Conservation (phyloP, 2,113 vertebrate species). For the Megaleporinus macrocephalus region DNA sequence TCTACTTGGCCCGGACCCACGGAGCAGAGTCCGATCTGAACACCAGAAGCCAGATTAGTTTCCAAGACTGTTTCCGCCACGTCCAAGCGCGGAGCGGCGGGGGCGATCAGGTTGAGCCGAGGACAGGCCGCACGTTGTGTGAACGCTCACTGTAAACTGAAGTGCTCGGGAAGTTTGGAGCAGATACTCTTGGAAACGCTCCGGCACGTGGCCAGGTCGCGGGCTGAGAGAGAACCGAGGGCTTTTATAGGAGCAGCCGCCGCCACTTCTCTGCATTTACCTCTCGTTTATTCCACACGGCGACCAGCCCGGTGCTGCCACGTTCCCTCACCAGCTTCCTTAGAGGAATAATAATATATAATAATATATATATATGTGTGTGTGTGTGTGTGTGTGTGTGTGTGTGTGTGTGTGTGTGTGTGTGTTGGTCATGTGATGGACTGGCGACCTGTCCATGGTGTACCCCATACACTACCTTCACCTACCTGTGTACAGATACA, state of each 20-base stretch:
- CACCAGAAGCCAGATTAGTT: slow-evolving; percentile 25
- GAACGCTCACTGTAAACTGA: slow-evolving; percentile 49
- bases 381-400: too few species aligned
- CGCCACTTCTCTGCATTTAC: too few species aligned
- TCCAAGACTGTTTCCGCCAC: slow-evolving; percentile 4
- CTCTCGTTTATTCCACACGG: slow-evolving; percentile 45
- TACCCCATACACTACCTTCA: too few species aligned
- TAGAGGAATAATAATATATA: too few species aligned
- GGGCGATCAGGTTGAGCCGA: slow-evolving; percentile 38
- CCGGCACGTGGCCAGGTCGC: background rate
- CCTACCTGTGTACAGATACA: too few species aligned
- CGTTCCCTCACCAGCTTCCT: slow-evolving; percentile 9
- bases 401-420: too few species aligned
- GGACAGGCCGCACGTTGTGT: slow-evolving; percentile 38
- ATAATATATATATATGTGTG: too few species aligned
- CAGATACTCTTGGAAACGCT: slow-evolving; percentile 41
- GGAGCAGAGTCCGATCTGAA: slow-evolving; percentile 34
- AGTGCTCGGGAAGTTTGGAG: slow-evolving; percentile 33
- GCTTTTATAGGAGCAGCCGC: slow-evolving; percentile 27
- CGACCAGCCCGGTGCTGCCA: background rate
- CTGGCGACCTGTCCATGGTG: too few species aligned
- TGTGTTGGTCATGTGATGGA: too few species aligned
- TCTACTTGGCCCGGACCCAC: background rate
- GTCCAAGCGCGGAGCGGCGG: slow-evolving; percentile 6
- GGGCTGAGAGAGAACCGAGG: background rate